Percentiles rank a stretch among this genome's conserved stretches.
Conservation (phyloP, 2,113 vertebrate species). For the Varanus komodoensis region DNA sequence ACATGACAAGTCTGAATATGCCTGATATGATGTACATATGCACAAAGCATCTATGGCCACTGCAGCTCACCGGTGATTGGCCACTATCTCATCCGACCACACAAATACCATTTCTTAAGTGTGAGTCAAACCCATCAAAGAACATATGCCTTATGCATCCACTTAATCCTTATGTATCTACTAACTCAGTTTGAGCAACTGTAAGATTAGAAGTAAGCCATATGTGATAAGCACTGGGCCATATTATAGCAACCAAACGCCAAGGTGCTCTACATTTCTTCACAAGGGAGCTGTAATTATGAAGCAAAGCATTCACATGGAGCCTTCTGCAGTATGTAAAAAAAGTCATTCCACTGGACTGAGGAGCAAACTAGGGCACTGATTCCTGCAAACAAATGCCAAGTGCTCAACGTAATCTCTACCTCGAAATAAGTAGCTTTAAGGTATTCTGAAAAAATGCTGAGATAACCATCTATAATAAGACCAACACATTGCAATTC, state of each 20-base stretch:
- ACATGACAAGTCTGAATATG: no score
- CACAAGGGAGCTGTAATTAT: not conserved
- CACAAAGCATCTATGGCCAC: no score
- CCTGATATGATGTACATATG: no score
- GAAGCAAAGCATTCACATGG: not conserved
- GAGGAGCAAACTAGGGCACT: not conserved
- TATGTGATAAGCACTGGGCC: not conserved
- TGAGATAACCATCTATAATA: conserved; percentile 7
- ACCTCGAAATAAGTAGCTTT: conserved; percentile 18
- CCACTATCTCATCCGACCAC: not conserved
- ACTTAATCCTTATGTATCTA: not conserved
- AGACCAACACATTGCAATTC: conserved; percentile 33
- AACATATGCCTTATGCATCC: not conserved
- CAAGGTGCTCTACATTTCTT: not conserved
- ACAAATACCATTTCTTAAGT: not conserved
- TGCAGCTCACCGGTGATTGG: no score
- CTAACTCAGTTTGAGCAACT: not conserved
- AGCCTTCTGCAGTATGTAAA: not conserved
- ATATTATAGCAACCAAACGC: not conserved
- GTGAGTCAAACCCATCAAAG: not conserved
- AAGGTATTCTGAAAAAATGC: conserved; percentile 26
- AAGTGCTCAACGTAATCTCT: conserved; percentile 66
- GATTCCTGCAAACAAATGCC: not conserved
- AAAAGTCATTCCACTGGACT: not conserved
- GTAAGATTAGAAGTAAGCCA: not conserved